A percentile compares a stretch with the other conserved stretches of the same genome.
Evolutionary conservation across 2,888 invertebrate species (phyloP).

Genomic region (Hylaea fasciaria): DNA sequence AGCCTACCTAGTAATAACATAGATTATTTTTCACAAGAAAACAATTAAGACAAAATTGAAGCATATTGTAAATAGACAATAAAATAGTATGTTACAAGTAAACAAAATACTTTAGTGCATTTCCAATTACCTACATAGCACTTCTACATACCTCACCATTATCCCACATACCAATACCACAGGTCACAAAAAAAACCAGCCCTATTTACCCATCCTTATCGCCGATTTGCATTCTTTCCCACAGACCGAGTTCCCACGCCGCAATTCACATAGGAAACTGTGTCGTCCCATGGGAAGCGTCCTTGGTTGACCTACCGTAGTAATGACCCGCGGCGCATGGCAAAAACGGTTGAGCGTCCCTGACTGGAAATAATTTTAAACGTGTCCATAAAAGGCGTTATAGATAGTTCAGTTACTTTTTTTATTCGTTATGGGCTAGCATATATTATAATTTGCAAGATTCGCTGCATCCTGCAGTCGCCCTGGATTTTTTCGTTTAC

Average conservation of each 20-base stretch:
- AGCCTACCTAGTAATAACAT: no score
- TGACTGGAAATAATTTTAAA: neutral
- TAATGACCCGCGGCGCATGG: conserved; percentile 15
- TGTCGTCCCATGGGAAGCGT: conserved; percentile 28
- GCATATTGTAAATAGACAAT: no score
- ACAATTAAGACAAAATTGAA: no score
- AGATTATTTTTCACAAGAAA: no score
- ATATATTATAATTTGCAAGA: no score
- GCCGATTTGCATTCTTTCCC: conserved; percentile 35
- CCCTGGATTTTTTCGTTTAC: no score
- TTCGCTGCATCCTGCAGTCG: no score
- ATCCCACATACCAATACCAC: conserved; percentile 1
- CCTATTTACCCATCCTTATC: conserved; percentile 27
- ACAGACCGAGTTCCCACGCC: conserved; percentile 27
- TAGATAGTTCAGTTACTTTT: no score
- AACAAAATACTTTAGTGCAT: no score
- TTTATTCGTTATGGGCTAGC: no score
- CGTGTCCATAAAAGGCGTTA: neutral
- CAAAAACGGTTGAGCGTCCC: conserved; percentile 11
- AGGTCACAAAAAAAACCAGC: conserved; percentile 10
- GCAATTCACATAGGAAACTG: conserved; percentile 32
- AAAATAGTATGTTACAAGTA: no score
- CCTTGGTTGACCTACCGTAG: conserved; percentile 19
- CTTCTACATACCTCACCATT: neutral
- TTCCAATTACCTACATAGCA: neutral